These are phyloP conservation scores for Oscheius sp. DNA, from an alignment of 2,888 invertebrate genomes.

Conservation along the genomic window DNA sequence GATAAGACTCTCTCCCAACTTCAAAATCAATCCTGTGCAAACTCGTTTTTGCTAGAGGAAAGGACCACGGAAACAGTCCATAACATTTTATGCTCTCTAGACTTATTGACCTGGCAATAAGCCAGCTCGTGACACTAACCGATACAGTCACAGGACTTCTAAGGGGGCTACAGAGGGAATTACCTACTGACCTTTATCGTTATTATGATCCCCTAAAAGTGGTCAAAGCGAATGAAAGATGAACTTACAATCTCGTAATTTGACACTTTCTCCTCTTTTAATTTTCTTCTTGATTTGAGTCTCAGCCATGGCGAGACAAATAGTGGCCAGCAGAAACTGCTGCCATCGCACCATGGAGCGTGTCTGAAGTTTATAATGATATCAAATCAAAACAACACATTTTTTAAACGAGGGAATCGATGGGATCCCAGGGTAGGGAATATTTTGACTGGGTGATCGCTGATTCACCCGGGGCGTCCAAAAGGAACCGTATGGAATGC, in stretches of 20 bases:
- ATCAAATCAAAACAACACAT: neutral
- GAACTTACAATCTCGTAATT: conserved; percentile 5
- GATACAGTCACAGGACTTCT: neutral
- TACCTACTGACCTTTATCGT: conserved; percentile 9
- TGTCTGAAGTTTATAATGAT: neutral
- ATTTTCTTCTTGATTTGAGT: neutral
- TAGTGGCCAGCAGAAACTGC: conserved; percentile 1
- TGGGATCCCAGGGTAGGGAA: neutral
- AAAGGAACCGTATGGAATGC: neutral
- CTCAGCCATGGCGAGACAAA: neutral
- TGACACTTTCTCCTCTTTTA: neutral
- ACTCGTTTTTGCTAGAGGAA: neutral
- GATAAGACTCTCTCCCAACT: neutral
- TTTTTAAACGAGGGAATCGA: neutral
- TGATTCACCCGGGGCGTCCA: conserved; percentile 5
- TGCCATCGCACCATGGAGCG: conserved; percentile 2
- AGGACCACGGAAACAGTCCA: neutral
- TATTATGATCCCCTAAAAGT: conserved; percentile 8
- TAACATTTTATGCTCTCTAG: too few relatives aligned
- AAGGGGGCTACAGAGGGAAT: neutral
- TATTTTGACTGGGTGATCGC: conserved; percentile 5
- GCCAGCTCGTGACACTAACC: too few relatives aligned
- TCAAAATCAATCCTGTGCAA: too few relatives aligned
- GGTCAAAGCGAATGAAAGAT: neutral
- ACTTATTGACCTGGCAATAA: too few relatives aligned